Conservation (phyloP, 2,888 invertebrate genomes). For the Tubulanus polymorphus region DNA sequence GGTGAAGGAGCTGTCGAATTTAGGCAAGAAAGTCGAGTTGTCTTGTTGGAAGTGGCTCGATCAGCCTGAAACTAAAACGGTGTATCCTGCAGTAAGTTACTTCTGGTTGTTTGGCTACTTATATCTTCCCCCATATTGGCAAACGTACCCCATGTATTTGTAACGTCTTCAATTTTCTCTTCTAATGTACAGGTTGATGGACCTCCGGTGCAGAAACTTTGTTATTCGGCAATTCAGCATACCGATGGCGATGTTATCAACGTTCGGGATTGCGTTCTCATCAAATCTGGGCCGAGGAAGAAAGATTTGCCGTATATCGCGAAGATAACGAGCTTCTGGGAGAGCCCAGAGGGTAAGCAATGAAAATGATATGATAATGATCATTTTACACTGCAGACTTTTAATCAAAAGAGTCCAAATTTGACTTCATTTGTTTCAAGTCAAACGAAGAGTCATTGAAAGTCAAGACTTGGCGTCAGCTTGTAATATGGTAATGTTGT, state of each 20-base stretch:
- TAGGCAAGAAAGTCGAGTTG: no score
- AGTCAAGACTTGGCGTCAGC: no score
- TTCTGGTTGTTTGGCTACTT: no score
- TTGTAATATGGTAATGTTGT: no score
- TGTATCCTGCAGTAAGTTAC: constrained; percentile 24
- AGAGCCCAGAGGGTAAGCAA: constrained; percentile 88
- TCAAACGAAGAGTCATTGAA: no score
- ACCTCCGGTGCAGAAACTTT: constrained; percentile 69
- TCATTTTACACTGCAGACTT: no score
- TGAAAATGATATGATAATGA: no score
- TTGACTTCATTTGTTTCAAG: no score
- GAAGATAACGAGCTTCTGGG: constrained; percentile 90
- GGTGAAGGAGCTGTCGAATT: no score
- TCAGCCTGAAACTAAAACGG: constrained; percentile 27
- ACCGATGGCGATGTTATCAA: constrained; percentile 77
- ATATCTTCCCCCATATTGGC: no score
- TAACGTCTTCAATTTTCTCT: not conserved
- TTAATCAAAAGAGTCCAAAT: no score
- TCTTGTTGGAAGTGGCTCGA: constrained; percentile 40
- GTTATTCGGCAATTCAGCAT: constrained; percentile 88
- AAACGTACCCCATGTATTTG: not conserved
- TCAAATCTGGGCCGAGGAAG: constrained; percentile 77
- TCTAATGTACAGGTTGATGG: constrained; percentile 66
- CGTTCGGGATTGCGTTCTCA: constrained; percentile 84
- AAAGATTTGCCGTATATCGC: constrained; percentile 92